Conservation (phyloP, 2,113 vertebrate species). For the Alethe castanea region DNA sequence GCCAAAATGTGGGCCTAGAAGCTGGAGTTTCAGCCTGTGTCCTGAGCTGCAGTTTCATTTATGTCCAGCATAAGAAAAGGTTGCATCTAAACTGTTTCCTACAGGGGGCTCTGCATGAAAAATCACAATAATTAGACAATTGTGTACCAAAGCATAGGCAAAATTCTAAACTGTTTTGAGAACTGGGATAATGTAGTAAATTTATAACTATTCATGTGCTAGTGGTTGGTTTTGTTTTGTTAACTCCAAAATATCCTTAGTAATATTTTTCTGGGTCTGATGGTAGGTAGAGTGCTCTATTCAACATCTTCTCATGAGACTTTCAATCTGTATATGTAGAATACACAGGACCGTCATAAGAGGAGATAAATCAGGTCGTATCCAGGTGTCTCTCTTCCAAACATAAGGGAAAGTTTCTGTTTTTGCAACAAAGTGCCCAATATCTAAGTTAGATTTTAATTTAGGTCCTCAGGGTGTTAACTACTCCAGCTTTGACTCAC, state of each 20-base stretch:
- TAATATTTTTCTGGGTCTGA: neutral
- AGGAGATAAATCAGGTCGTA: neutral
- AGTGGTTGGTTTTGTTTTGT: neutral
- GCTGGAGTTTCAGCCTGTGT: neutral
- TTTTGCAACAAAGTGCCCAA: neutral
- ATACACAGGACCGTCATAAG: neutral
- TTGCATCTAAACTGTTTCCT: neutral
- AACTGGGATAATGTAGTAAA: neutral
- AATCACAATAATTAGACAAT: neutral
- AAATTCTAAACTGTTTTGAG: neutral
- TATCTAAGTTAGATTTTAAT: neutral
- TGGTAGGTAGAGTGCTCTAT: neutral
- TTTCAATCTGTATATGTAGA: neutral
- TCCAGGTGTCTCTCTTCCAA: neutral
- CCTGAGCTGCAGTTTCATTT: neutral
- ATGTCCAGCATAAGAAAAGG: neutral
- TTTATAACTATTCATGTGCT: neutral
- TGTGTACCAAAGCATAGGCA: neutral
- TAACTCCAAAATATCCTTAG: neutral
- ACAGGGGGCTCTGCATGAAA: neutral
- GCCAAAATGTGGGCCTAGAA: neutral
- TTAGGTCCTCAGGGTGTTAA: neutral
- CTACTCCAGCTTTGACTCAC: neutral
- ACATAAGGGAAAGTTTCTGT: neutral
- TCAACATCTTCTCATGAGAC: conserved; percentile 20